These are phyloP conservation scores for Notothenia coriiceps DNA, from an alignment of 2,113 vertebrate species.

Conservation along the genomic window DNA sequence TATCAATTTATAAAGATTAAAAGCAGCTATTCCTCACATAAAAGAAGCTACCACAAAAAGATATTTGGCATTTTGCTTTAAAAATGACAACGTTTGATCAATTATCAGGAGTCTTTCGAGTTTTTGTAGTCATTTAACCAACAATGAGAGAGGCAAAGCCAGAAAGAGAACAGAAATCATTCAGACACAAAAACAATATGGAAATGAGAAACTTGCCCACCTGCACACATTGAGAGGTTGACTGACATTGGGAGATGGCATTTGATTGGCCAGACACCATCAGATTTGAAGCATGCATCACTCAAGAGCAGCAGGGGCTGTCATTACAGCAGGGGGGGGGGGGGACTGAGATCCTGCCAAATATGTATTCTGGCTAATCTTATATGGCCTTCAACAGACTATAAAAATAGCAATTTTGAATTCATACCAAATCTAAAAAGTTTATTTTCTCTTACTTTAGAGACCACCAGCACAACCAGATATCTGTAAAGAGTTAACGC, in stretches of 20 bases:
- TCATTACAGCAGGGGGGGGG: constrained; percentile 3
- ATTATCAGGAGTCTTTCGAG: background rate
- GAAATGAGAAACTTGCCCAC: no score
- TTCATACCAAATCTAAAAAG: no score
- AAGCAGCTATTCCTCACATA: background rate
- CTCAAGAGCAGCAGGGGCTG: constrained; percentile 4
- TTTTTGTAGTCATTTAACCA: background rate
- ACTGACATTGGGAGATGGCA: constrained; percentile 39
- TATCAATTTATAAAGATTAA: background rate
- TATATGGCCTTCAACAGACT: constrained; percentile 15
- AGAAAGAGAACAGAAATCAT: no score
- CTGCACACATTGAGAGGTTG: background rate
- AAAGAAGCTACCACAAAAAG: background rate
- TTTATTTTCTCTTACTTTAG: background rate
- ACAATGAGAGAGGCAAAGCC: background rate
- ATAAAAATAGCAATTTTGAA: background rate
- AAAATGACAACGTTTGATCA: background rate
- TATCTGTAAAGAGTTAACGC: background rate
- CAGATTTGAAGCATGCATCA: background rate
- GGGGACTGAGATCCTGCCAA: constrained; percentile 3
- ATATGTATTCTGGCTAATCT: constrained; percentile 15
- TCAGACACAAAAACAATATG: no score
- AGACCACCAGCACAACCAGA: constrained; percentile 11
- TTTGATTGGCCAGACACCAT: constrained; percentile 24
- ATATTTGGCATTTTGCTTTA: background rate